Percentiles rank a stretch among this genome's conserved stretches.
Evolutionary conservation across 2,113 vertebrate genomes (phyloP).

Genomic region (Corythaeola cristata): DNA sequence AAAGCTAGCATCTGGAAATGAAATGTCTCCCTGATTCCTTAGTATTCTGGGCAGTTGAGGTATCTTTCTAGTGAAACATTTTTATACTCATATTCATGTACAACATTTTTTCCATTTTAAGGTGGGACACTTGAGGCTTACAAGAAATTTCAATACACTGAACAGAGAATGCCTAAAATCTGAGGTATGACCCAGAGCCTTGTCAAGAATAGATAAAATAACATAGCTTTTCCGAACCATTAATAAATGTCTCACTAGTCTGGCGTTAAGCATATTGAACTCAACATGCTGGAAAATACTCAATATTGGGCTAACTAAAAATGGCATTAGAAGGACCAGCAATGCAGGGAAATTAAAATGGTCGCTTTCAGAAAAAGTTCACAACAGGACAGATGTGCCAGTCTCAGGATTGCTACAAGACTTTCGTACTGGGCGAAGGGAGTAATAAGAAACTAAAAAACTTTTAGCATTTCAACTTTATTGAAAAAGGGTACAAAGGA

Average conservation of each 20-base stretch:
- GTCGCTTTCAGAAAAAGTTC: not conserved
- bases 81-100: not conserved
- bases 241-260: not conserved
- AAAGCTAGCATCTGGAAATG: not conserved
- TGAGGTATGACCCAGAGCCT: not conserved
- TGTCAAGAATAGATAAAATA: not conserved
- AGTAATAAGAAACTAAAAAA: conserved; percentile 29
- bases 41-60: not conserved
- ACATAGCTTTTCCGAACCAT: not conserved
- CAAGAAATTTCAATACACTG: not conserved
- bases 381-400: not conserved
- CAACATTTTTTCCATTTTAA: not conserved
- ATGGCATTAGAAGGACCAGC: not conserved
- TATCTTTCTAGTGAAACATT: not conserved
- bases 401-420: not conserved
- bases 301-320: not conserved
- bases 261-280: not conserved
- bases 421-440: not conserved
- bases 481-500: conserved; percentile 54
- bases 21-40: not conserved
- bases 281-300: not conserved
- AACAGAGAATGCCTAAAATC: not conserved
- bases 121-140: not conserved
- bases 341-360: not conserved
- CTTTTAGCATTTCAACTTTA: conserved; percentile 34